A percentile compares a stretch with the other conserved stretches of the same genome.
Conservation (phyloP, 2,113 vertebrate species). For the Macroglossus sobrinus region DNA sequence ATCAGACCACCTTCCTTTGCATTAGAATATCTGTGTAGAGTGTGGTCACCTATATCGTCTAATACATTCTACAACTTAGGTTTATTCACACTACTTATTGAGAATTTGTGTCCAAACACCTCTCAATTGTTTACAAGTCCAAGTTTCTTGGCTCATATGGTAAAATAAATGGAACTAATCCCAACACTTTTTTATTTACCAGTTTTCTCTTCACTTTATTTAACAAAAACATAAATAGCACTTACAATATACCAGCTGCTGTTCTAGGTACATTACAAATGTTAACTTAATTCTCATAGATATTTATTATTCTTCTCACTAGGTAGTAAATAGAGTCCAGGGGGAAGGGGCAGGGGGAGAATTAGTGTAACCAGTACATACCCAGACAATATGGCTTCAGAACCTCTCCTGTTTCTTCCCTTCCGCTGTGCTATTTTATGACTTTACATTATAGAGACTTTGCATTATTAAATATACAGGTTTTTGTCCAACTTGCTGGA, state of each 20-base stretch:
- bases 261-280: neutral
- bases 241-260: neutral
- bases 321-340: neutral
- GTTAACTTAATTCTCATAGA: neutral
- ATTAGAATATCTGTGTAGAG: neutral
- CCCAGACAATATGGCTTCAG: neutral
- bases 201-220: neutral
- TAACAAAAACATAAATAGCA: neutral
- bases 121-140: neutral
- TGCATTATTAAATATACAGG: neutral
- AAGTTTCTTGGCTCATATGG: neutral
- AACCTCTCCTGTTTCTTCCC: accelerated
- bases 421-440: neutral
- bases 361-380: neutral
- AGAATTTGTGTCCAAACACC: neutral
- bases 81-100: neutral
- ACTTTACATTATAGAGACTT: neutral
- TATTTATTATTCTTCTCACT: neutral
- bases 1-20: neutral
- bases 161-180: neutral
- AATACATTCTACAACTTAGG: neutral
- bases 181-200: neutral
- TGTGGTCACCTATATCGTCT: neutral
- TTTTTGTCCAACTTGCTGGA: neutral
- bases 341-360: too few species aligned